A percentile compares a stretch with the other conserved stretches of the same genome.
Conservation (phyloP, 2,888 invertebrate species). For the Agrilus biguttatus region DNA sequence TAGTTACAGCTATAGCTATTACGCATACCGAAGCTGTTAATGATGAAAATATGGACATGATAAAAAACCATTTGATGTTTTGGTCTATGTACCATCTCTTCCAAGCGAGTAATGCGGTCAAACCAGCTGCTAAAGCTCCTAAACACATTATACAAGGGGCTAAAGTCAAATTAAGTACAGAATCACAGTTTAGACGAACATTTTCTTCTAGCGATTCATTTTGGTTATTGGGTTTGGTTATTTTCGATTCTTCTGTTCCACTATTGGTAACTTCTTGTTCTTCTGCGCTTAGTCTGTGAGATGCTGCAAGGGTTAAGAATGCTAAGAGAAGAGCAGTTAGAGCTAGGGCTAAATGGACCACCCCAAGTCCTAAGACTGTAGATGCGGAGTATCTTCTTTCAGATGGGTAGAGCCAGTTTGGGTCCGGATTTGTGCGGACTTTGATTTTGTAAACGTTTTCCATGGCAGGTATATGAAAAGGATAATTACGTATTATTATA, state of each 20-base stretch:
- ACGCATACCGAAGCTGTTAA: conserved; percentile 32
- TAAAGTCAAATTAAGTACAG: conserved; percentile 23
- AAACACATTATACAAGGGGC: conserved; percentile 37
- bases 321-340: conserved; percentile 42
- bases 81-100: conserved; percentile 51
- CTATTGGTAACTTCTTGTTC: background rate
- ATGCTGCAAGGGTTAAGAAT: conserved; percentile 26
- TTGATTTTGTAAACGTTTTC: conserved; percentile 54
- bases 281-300: conserved; percentile 3
- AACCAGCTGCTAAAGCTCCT: conserved; percentile 37
- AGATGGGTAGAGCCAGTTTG: conserved; percentile 45
- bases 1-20: conserved; percentile 12
- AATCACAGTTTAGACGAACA: conserved; percentile 13
- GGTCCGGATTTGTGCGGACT: conserved; percentile 46
- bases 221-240: conserved; percentile 9
- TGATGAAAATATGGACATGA: conserved; percentile 35
- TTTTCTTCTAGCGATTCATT: background rate
- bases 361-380: conserved; percentile 47
- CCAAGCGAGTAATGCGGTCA: conserved; percentile 45
- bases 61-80: conserved; percentile 47
- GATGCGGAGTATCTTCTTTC: conserved; percentile 53
- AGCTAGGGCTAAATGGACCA: conserved; percentile 47
- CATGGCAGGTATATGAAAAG: conserved; percentile 25
- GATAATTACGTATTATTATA: no score
- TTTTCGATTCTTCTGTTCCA: conserved; percentile 1